phyloP scores from a whole-genome alignment of 1,140 invertebrate species.

The Drosophila mayri region DNA sequence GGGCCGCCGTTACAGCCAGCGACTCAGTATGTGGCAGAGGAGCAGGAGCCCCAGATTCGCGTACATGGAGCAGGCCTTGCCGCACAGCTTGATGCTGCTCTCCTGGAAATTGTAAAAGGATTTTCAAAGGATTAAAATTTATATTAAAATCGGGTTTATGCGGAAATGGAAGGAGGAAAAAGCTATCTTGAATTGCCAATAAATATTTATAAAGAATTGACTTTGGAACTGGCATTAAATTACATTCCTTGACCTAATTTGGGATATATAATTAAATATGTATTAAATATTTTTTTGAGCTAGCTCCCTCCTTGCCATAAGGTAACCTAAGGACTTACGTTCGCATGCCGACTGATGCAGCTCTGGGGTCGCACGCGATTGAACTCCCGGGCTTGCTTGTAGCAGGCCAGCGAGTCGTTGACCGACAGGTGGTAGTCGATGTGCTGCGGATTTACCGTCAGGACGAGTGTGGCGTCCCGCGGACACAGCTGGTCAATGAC shows the following conservation, averaged over 20 bases:
- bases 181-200: neutral
- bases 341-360: constrained; percentile 89
- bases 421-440: constrained; percentile 85
- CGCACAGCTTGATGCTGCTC: constrained; percentile 71
- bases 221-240: neutral
- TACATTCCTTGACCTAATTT: too few species aligned
- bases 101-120: constrained; percentile 40
- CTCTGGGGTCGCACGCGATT: constrained; percentile 88
- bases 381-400: constrained; percentile 87
- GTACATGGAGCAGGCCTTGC: constrained; percentile 62
- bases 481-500: constrained; percentile 91
- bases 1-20: constrained; percentile 63
- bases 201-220: neutral
- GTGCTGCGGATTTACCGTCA: constrained; percentile 88
- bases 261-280: neutral
- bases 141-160: neutral
- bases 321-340: constrained; percentile 86
- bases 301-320: neutral
- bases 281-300: too few species aligned
- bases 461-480: constrained; percentile 68
- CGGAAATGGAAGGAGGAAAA: neutral
- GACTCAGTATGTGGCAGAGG: constrained; percentile 64
- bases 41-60: constrained; percentile 60
- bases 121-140: neutral
- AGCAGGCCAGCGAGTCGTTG: constrained; percentile 88